Conservation (phyloP, 2,113 vertebrate genomes). For the Nothocercus julius region DNA sequence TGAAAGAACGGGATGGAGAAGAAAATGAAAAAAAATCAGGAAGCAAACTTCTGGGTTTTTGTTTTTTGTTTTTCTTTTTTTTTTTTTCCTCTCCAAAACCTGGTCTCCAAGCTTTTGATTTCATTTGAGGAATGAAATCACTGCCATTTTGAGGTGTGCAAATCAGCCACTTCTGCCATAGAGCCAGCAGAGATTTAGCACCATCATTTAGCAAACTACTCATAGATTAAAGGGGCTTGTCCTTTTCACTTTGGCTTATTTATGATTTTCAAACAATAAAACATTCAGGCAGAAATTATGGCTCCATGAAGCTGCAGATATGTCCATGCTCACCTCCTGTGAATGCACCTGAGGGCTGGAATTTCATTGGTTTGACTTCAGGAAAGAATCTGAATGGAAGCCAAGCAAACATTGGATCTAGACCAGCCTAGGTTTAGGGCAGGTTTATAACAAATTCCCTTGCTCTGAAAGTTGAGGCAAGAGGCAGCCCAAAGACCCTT, state of each 20-base stretch:
- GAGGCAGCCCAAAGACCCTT: neutral
- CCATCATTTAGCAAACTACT: slow-evolving; percentile 28
- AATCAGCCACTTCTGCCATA: neutral
- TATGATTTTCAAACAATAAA: slow-evolving; percentile 63
- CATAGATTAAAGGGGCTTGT: slow-evolving; percentile 59
- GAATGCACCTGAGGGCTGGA: slow-evolving; percentile 13
- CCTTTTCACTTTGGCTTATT: slow-evolving; percentile 63
- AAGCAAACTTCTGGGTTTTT: neutral
- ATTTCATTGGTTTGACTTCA: slow-evolving; percentile 3
- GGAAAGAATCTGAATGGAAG: neutral
- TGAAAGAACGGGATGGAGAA: neutral
- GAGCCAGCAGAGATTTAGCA: slow-evolving; percentile 21
- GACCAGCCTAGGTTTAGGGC: neutral
- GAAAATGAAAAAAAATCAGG: neutral
- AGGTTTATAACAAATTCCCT: neutral
- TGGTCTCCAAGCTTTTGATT: neutral
- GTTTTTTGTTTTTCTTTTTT: neutral
- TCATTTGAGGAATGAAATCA: neutral
- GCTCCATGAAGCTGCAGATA: slow-evolving; percentile 20
- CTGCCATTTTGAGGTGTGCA: neutral
- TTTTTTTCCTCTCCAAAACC: neutral
- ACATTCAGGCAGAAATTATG: slow-evolving; percentile 53
- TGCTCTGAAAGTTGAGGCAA: neutral
- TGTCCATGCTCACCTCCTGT: neutral
- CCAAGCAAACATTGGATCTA: neutral